Evolutionary conservation across 2,113 vertebrate genomes (phyloP).

Genomic region (Poecile atricapillus): DNA sequence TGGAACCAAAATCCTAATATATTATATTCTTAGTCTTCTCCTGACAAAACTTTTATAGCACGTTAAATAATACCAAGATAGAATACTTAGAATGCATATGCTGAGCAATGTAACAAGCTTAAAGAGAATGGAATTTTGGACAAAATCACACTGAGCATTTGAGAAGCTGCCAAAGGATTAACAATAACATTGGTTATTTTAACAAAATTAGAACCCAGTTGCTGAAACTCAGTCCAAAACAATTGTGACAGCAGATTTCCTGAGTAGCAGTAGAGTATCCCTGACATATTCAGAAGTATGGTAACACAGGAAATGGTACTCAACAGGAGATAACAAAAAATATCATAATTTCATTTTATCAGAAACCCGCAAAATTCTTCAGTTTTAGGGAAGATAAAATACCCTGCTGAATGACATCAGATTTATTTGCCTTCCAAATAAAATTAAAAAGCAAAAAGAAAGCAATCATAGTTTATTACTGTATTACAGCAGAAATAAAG

Average conservation of each 20-base stretch:
- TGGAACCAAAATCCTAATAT: background rate
- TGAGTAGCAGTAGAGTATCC: background rate
- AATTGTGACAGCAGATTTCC: background rate
- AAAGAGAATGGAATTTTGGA: background rate
- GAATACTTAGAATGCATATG: background rate
- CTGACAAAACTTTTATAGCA: background rate
- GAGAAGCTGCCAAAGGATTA: background rate
- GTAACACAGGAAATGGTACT: background rate
- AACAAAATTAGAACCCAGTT: background rate
- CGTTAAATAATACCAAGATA: background rate
- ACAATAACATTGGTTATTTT: background rate
- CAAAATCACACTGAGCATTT: background rate
- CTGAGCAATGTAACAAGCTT: background rate
- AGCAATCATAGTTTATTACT: background rate
- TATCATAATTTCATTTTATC: background rate
- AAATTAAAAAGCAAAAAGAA: background rate
- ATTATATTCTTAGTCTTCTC: background rate
- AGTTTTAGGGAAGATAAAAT: background rate
- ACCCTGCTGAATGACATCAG: background rate
- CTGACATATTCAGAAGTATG: background rate
- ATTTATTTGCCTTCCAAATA: background rate
- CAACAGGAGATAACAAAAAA: background rate
- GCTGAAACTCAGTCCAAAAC: background rate
- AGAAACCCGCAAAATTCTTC: background rate
- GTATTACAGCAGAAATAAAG: background rate